Evolutionary conservation across 2,113 vertebrate species (phyloP).

Genomic region (Pogonocichla stellata): DNA sequence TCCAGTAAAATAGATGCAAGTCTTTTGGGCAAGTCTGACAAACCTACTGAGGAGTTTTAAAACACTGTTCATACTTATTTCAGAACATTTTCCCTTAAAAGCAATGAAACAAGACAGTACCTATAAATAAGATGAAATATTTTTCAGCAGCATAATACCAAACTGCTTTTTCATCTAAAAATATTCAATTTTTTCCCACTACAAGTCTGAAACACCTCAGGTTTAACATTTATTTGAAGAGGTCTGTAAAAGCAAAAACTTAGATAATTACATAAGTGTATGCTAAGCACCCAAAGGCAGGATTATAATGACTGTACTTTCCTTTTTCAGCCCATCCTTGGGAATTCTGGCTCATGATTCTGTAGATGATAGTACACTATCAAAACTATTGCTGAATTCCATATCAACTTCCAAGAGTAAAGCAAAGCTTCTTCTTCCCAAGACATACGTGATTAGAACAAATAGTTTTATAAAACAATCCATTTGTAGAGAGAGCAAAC

Average conservation of each 20-base stretch:
- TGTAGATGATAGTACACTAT: background rate
- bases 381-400: background rate
- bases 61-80: background rate
- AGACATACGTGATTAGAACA: background rate
- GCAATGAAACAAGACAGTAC: background rate
- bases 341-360: background rate
- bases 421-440: background rate
- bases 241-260: background rate
- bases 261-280: background rate
- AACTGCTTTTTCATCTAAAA: background rate
- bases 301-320: background rate
- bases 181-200: background rate
- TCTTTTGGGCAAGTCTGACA: background rate
- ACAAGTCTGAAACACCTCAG: background rate
- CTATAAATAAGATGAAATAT: background rate
- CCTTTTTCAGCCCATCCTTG: background rate
- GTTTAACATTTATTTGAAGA: background rate
- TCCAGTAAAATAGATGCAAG: background rate
- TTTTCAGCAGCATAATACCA: background rate
- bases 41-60: background rate
- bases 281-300: background rate
- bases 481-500: background rate
- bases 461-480: accelerated
- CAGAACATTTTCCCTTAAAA: background rate
- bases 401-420: background rate